These are phyloP conservation scores for Coleophora flavipennella DNA, from an alignment of 2,888 invertebrate species.

Conservation along the genomic window DNA sequence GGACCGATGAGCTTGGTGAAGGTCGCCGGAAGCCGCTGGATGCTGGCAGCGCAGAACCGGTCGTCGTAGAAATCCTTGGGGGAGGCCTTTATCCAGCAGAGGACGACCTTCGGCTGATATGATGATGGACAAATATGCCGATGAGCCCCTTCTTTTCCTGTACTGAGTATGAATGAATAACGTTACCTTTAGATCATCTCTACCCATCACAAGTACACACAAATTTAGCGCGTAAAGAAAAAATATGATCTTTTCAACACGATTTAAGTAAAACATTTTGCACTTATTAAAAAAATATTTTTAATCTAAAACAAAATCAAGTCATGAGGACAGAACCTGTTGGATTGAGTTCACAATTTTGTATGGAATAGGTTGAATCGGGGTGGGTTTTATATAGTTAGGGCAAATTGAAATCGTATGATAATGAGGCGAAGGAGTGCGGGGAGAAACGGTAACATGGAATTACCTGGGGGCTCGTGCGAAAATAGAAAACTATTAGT, in stretches of 20 bases:
- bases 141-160: no score
- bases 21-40: no score
- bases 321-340: no score
- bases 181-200: conserved; percentile 23
- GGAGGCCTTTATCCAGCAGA: no score
- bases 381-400: conserved; percentile 25
- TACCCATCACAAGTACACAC: conserved; percentile 11
- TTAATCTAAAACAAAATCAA: no score
- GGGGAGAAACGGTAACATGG: conserved; percentile 14
- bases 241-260: conserved; percentile 7
- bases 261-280: conserved; percentile 13
- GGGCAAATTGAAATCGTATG: conserved; percentile 28
- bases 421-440: conserved; percentile 25
- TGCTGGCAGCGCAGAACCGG: no score
- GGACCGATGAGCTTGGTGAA: no score
- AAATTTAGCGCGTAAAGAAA: conserved; percentile 16
- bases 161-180: neutral
- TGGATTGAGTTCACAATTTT: neutral
- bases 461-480: neutral
- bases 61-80: no score
- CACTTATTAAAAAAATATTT: no score
- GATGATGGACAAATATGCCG: no score
- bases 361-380: conserved; percentile 3
- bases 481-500: no score
- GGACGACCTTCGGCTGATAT: no score